Percentiles rank a stretch among this genome's conserved stretches.
These are phyloP conservation scores for Muricea muricata DNA, from an alignment of 92 coral and sea anemone species.

Conservation along the genomic window DNA sequence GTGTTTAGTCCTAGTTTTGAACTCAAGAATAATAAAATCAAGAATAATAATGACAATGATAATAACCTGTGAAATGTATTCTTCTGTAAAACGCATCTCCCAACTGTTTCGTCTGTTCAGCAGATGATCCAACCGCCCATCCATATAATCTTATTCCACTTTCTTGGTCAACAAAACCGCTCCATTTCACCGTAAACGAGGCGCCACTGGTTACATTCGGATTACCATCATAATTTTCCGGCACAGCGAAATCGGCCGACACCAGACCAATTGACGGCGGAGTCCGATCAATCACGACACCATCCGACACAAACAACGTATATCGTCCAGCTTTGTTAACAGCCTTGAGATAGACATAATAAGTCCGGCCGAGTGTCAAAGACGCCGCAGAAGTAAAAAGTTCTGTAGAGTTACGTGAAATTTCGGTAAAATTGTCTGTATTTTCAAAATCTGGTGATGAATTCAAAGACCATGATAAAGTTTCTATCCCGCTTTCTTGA, in stretches of 20 bases:
- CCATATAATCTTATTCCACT: slow-evolving; percentile 81
- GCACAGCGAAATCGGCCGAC: slow-evolving; percentile 75
- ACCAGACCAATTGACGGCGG: slow-evolving; percentile 78
- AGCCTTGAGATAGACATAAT: slow-evolving; percentile 73
- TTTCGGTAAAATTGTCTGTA: slow-evolving; percentile 52
- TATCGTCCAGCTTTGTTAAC: slow-evolving; percentile 72
- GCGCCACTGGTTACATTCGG: slow-evolving; percentile 75
- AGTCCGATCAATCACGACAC: slow-evolving; percentile 85
- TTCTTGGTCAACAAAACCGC: slow-evolving; percentile 81
- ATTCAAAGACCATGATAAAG: slow-evolving; percentile 78
- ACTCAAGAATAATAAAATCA: background rate
- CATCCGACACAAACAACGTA: slow-evolving; percentile 74
- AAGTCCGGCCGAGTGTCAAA: slow-evolving; percentile 75
- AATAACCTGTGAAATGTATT: slow-evolving; percentile 39
- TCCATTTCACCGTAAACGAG: slow-evolving; percentile 84
- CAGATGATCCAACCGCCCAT: slow-evolving; percentile 78
- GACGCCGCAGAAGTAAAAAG: slow-evolving; percentile 53
- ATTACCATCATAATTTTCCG: slow-evolving; percentile 77
- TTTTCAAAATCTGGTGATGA: slow-evolving; percentile 74
- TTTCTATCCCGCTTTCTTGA: slow-evolving; percentile 73
- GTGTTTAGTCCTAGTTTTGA: background rate
- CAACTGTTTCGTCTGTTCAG: slow-evolving; percentile 21
- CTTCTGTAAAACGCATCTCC: slow-evolving; percentile 56
- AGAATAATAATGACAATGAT: background rate
- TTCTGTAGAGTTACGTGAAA: slow-evolving; percentile 30